Percentiles rank a stretch among this genome's conserved stretches.
Conservation (phyloP, 2,888 invertebrate genomes). For the Drosophila niveifrons region DNA sequence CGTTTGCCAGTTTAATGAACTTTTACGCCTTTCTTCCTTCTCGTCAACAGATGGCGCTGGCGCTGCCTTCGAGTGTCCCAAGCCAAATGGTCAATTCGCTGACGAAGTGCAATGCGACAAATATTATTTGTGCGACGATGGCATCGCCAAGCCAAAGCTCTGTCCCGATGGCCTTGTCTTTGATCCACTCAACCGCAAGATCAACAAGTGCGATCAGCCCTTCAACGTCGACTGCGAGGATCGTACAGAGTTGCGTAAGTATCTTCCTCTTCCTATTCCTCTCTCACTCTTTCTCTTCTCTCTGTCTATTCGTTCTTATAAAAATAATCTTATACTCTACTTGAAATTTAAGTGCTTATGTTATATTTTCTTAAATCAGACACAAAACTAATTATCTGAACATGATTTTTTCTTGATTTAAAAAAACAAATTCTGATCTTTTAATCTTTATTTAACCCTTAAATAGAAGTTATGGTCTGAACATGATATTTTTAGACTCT, state of each 20-base stretch:
- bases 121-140: conserved; percentile 92
- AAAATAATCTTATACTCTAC: background rate
- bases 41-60: conserved; percentile 71
- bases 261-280: background rate
- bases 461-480: too few species aligned
- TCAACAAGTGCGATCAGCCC: conserved; percentile 96
- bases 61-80: conserved; percentile 90
- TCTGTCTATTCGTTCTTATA: background rate
- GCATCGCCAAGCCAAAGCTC: conserved; percentile 90
- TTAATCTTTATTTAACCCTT: too few species aligned
- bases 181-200: conserved; percentile 93
- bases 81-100: conserved; percentile 92
- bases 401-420: too few species aligned
- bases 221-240: conserved; percentile 97
- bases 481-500: too few species aligned
- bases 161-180: conserved; percentile 96
- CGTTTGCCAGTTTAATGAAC: conserved; percentile 56
- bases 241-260: conserved; percentile 94
- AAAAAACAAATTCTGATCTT: too few species aligned
- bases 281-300: background rate
- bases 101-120: conserved; percentile 94
- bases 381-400: too few species aligned
- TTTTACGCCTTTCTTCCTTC: conserved; percentile 5
- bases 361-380: too few species aligned
- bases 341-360: too few species aligned